Percentiles rank a stretch among this genome's conserved stretches.
Conservation (phyloP, 2,113 vertebrate genomes). For the Oreochromis tanganicae region DNA sequence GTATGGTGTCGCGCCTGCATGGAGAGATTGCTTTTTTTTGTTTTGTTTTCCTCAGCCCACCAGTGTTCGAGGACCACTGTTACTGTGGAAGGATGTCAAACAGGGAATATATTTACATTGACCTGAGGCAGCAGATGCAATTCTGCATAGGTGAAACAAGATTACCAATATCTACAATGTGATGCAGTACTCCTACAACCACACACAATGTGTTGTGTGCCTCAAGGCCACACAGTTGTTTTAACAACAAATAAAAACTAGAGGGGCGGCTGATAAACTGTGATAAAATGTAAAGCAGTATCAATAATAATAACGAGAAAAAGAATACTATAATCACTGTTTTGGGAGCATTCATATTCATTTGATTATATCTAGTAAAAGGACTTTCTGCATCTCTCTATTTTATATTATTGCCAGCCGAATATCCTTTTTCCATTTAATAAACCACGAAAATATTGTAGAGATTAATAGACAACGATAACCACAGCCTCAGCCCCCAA, state of each 20-base stretch:
- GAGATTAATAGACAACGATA: not conserved
- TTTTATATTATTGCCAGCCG: not conserved
- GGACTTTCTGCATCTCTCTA: not conserved
- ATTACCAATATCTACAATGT: not conserved
- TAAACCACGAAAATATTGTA: not conserved
- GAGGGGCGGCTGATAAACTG: not conserved
- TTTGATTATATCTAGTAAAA: not conserved
- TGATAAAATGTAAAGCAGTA: not conserved
- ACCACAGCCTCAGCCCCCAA: not conserved
- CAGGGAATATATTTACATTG: not conserved
- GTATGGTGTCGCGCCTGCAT: not conserved
- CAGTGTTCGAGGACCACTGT: not conserved
- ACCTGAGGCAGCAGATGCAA: not conserved
- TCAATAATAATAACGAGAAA: not conserved
- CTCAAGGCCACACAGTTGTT: not conserved
- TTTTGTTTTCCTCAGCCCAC: not conserved
- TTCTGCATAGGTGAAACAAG: not conserved
- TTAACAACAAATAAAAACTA: not conserved
- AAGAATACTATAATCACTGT: not conserved
- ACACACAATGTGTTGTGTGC: not conserved
- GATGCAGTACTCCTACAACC: not conserved
- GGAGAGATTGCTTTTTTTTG: not conserved
- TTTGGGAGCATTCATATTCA: not conserved
- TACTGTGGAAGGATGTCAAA: not conserved
- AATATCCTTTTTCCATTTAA: not conserved